Conservation (phyloP, 2,113 vertebrate genomes). For the Indri indri region DNA sequence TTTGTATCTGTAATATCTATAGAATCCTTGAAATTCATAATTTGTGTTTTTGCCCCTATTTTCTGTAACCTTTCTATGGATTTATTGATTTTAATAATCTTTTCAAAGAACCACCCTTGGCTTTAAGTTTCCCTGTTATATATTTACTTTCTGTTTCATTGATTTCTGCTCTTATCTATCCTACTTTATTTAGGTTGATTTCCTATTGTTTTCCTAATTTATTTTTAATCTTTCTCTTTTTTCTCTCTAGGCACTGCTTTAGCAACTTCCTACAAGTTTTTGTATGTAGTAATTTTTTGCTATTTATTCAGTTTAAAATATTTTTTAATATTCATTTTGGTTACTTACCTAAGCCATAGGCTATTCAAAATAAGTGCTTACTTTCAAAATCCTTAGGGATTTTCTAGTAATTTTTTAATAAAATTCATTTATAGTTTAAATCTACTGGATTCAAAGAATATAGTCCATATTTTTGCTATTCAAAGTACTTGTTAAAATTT, state of each 20-base stretch:
- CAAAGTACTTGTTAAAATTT: background rate
- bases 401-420: slow-evolving; percentile 3
- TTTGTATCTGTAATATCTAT: background rate
- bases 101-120: background rate
- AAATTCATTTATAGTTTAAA: background rate
- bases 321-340: too few species aligned
- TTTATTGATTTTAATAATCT: slow-evolving; percentile 7
- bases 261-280: background rate
- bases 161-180: background rate
- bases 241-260: background rate
- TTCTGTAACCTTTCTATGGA: background rate
- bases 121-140: background rate
- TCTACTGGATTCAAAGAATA: background rate
- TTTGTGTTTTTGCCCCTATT: background rate
- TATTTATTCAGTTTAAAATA: background rate
- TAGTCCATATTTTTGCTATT: background rate
- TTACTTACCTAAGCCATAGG: too few species aligned
- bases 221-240: background rate
- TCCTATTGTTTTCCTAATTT: background rate
- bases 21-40: background rate
- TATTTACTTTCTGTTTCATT: background rate
- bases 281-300: background rate
- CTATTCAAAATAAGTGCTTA: background rate
- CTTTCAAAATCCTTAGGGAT: background rate
- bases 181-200: background rate